Evolutionary conservation across 2,113 vertebrate species (phyloP).

Genomic region (Canis aureus): DNA sequence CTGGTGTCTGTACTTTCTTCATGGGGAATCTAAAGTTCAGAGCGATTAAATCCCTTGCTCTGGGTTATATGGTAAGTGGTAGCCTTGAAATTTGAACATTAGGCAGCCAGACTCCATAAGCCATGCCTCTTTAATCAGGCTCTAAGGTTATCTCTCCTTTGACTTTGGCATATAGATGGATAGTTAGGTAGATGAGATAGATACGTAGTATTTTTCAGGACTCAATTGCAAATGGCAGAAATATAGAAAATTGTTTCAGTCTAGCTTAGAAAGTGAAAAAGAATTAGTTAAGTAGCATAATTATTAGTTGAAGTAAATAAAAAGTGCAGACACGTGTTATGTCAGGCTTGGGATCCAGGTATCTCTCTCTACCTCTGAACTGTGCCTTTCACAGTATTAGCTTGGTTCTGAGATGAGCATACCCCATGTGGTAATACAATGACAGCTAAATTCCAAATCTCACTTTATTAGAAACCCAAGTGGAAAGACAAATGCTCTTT

Average conservation of each 20-base stretch:
- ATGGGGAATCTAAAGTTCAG: background rate
- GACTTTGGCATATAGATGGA: background rate
- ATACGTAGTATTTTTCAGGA: background rate
- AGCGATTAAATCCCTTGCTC: background rate
- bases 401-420: background rate
- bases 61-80: background rate
- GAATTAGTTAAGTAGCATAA: background rate
- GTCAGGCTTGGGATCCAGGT: background rate
- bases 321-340: background rate
- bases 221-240: background rate
- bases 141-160: background rate
- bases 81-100: background rate
- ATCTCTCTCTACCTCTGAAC: background rate
- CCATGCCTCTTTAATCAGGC: background rate
- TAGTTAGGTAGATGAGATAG: too few species aligned
- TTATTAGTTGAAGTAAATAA: background rate
- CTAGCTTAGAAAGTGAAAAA: background rate
- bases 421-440: rapidly evolving
- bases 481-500: background rate
- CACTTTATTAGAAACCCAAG: background rate
- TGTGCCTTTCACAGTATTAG: background rate
- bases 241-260: background rate
- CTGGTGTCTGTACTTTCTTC: background rate
- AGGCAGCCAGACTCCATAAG: background rate
- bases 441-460: background rate